Base-by-base conservation (phyloP, 2,797 vertebrate species). In the Cottoperca gobio region DNA sequence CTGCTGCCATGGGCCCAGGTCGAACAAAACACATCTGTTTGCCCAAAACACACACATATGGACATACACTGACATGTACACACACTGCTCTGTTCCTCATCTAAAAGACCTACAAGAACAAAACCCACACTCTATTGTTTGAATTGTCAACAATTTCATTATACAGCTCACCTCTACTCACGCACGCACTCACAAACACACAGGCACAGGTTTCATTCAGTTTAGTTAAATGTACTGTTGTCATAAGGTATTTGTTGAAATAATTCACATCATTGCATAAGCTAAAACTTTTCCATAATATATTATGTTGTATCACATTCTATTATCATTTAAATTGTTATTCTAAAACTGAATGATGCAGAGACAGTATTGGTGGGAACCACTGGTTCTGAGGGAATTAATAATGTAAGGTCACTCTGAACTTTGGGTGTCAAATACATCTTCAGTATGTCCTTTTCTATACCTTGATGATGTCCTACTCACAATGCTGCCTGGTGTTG, bases 1-100 rank as follows among this genome's bases (percentile, higher is more conserved):
- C 46, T 46, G 42, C 39, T 26, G 57, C 52, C 40, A 50, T 31
- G 23, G 37, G 24, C 60, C 65, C 65, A 61, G 60, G 52, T 49
- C 23, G 26, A 19, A 70, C 43, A 72, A 67, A 63, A 31, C 59
- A 73, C 61, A 65, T 64, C 61, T 73, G 45, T 68, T 52, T 66
- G 12, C 67, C 52, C 39, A 52, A 64, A 16, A 60, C 33, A 63
- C 39, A 48, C 45, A 46, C 43, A 33, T 46, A 60, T 43, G 40
- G 24, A 45, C 26, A 52, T 28, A 26, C 24, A 33, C 19, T 57
- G 31, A 23, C 53, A 40, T 58, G 55, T 39, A 24, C 33, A 40
- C 24, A 40, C 62, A 40, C 62, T 50, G 5, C 43, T 45, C 19
- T 24, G 21, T 24, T 50, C 16, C 23, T 65, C 26, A 23, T 48